phyloP scores from a whole-genome alignment of 92 coral and sea anemone genomes.

The Plumapathes pennacea region DNA sequence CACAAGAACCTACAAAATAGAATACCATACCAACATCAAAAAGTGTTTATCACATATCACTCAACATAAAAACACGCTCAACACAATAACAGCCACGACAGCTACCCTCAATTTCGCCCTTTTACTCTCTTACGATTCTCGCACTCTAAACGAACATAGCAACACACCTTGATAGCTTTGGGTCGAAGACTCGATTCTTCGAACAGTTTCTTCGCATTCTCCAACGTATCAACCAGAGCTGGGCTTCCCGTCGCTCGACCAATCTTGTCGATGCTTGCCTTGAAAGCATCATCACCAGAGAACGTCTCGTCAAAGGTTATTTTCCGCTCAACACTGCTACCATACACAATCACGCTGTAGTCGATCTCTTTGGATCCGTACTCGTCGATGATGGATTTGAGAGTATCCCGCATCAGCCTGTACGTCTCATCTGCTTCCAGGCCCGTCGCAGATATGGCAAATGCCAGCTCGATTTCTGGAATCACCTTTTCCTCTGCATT shows the following conservation, averaged over 20 bases:
- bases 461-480: conserved; percentile 43
- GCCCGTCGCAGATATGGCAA: conserved; percentile 34
- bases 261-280: background rate
- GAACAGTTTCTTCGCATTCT: conserved; percentile 60
- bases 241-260: conserved; percentile 37
- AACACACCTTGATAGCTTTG: conserved; percentile 63
- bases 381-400: conserved; percentile 50
- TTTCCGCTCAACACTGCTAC: conserved; percentile 18
- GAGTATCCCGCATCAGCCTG: conserved; percentile 60
- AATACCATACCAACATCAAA: no score
- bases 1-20: no score
- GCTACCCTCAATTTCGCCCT: no score
- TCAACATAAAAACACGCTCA: no score
- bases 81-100: no score
- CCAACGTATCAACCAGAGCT: conserved; percentile 61
- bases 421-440: conserved; percentile 48
- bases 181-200: conserved; percentile 62
- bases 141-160: no score
- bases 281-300: conserved; percentile 41
- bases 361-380: conserved; percentile 53
- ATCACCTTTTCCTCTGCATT: conserved; percentile 19
- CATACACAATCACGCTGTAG: conserved; percentile 50
- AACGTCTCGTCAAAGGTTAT: conserved; percentile 42
- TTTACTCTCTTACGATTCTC: no score
- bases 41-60: no score